Evolutionary conservation across 1,140 invertebrate species (phyloP).

Genomic region (Parasteatoda tepidariorum): DNA sequence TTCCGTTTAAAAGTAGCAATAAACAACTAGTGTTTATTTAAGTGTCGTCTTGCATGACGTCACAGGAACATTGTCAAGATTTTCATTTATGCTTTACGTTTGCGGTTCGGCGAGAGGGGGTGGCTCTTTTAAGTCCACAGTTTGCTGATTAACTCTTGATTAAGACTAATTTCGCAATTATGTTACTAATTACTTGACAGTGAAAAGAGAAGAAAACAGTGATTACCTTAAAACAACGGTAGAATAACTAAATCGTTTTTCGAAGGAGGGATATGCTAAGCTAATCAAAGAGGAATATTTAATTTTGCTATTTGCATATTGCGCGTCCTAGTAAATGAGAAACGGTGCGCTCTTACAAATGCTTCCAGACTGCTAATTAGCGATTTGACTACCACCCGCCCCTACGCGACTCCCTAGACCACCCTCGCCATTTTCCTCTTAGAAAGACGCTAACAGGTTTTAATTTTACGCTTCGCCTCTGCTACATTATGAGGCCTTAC

Average conservation of each 20-base stretch:
- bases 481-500: slow-evolving; percentile 35
- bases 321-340: slow-evolving; percentile 24
- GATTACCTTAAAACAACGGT: slow-evolving; percentile 55
- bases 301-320: slow-evolving; percentile 55
- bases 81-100: neutral
- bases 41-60: slow-evolving; percentile 24
- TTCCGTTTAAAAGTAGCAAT: too few relatives aligned
- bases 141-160: slow-evolving; percentile 51
- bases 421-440: neutral
- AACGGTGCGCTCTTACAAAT: slow-evolving; percentile 22
- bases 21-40: too few relatives aligned
- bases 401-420: neutral
- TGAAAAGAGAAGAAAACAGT: neutral
- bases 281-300: slow-evolving; percentile 54
- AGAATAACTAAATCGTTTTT: slow-evolving; percentile 55
- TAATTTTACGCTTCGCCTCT: slow-evolving; percentile 45
- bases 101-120: neutral
- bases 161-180: slow-evolving; percentile 57
- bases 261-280: slow-evolving; percentile 35
- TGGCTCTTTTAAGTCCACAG: slow-evolving; percentile 7
- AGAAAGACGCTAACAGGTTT: slow-evolving; percentile 48
- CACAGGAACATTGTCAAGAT: neutral
- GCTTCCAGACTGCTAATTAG: slow-evolving; percentile 39
- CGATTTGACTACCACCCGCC: slow-evolving; percentile 30
- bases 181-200: slow-evolving; percentile 46